Evolutionary conservation across 2,113 vertebrate genomes (phyloP), one percentile per base, ranked within the genome.

Genomic region (Athene noctua): DNA sequence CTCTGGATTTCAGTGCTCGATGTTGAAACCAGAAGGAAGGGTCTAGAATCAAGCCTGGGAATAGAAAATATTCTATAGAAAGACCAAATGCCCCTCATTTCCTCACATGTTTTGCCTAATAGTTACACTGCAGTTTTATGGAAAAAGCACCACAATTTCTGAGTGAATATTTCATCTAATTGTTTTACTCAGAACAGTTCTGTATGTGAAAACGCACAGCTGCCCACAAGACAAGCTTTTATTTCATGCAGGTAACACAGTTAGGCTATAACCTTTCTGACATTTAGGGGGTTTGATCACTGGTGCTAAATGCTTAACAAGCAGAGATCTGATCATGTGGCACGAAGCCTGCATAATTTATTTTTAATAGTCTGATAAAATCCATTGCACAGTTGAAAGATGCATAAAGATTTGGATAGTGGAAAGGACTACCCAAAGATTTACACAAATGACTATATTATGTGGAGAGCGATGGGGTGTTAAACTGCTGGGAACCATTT

Each of bases 271-370:
- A 95, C 89, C 95, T 93, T 17, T 4, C 84, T 83, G 95, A 86
- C 81, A 88, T 94, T 92, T 95, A 73, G 84, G 95, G 54, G 59
- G 62, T 32, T 90, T 96, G 94, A 96, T 96, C 96, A 91, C 89
- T 63, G 59, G 59, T 6, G 6, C 42, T 90, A 95, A 97, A 90
- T 38, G 91, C 78, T 96, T 94, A 94, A 97, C 96, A 95, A 95
- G 97, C 92, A 92, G 80, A 72, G 94, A 89, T 95, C 46, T 95
- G 94, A 95, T 91, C 90, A 62, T 70, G 84, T 96, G 95, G 92
- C 94, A 95, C 2, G 1, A 70, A 96, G 91, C 96, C 94, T 88
- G 89, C 92, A 90, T 96, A 96, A 94, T 90, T 92, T 91, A 54
- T 80, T 85, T 91, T 87, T 86, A 92, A 96, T 66, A 88, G 87